Evolutionary conservation across 2,113 vertebrate genomes (phyloP).

Genomic region (Ardeotis arabs): DNA sequence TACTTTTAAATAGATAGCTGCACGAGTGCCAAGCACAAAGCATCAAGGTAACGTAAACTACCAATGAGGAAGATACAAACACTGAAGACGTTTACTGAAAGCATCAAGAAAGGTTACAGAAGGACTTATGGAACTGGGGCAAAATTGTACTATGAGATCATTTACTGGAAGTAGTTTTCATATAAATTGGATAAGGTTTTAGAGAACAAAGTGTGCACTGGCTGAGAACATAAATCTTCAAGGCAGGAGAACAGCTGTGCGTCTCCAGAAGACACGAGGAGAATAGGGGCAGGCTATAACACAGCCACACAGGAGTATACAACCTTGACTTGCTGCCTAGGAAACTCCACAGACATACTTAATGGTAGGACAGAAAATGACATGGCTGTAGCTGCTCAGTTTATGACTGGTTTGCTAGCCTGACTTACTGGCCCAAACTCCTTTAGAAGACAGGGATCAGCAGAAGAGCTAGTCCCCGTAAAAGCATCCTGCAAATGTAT

Average conservation of each 20-base stretch:
- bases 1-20: conserved; percentile 40
- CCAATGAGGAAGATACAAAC: neutral
- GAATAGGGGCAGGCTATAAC: neutral
- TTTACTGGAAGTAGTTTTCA: neutral
- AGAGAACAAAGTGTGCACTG: neutral
- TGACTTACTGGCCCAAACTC: neutral
- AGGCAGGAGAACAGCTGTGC: neutral
- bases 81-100: neutral
- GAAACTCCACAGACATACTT: neutral
- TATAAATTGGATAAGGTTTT: neutral
- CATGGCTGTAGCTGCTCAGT: neutral
- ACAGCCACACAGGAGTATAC: neutral
- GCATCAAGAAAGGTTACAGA: neutral
- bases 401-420: neutral
- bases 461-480: neutral
- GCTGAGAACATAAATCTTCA: neutral
- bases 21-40: neutral
- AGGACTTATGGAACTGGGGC: neutral
- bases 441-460: neutral
- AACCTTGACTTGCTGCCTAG: neutral
- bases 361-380: neutral
- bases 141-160: neutral
- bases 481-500: neutral
- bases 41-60: neutral
- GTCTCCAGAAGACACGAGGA: neutral